These are phyloP conservation scores for Stenotaenia linearis DNA, from an alignment of 2,888 invertebrate species.

Conservation along the genomic window DNA sequence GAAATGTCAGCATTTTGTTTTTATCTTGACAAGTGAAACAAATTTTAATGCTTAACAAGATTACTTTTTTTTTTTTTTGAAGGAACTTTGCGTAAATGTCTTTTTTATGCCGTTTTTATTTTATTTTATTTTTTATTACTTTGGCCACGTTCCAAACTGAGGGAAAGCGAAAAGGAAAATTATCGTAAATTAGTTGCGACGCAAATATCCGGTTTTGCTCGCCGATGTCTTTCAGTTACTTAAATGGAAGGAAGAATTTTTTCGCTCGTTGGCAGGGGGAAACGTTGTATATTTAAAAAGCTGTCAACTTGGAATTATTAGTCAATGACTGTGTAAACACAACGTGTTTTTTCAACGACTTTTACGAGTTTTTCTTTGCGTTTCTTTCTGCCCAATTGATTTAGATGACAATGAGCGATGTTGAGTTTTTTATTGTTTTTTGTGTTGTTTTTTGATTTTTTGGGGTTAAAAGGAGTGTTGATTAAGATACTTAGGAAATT, in stretches of 20 bases:
- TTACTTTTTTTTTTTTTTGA: not conserved
- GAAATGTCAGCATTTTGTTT: not conserved
- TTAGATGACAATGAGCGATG: no score
- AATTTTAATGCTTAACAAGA: not conserved
- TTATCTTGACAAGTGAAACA: slow-evolving; percentile 20
- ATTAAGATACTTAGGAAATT: not conserved
- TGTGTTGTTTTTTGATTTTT: no score
- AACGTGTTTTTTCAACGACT: no score
- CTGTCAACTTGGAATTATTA: not conserved
- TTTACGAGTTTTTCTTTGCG: no score
- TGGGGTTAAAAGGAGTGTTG: no score
- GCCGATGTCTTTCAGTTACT: slow-evolving; percentile 14
- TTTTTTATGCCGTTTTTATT: slow-evolving; percentile 1
- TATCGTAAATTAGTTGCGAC: slow-evolving; percentile 24
- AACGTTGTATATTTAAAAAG: not conserved
- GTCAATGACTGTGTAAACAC: no score
- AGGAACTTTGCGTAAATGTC: not conserved
- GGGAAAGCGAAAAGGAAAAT: slow-evolving; percentile 4
- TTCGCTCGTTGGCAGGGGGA: not conserved
- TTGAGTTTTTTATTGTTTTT: no score
- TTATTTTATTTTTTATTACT: not conserved
- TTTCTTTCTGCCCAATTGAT: no score
- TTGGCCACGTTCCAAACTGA: not conserved
- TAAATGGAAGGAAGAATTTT: not conserved
- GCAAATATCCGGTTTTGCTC: slow-evolving; percentile 20